Evolutionary conservation across 2,888 invertebrate genomes (phyloP).

Genomic region (Acrocera orbiculus): DNA sequence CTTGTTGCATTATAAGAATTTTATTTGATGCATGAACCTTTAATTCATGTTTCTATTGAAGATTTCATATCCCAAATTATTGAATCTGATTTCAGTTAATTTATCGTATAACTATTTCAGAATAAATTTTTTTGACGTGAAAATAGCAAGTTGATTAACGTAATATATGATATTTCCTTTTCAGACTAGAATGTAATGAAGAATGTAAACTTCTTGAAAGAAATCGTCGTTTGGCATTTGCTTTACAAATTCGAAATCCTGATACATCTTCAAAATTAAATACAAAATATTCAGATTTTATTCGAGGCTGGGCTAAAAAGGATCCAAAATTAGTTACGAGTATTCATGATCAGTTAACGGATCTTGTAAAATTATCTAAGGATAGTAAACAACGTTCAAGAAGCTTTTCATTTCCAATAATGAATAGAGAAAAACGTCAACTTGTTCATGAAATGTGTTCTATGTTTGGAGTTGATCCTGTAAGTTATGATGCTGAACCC

Average conservation of each 20-base stretch:
- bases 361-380: conserved; percentile 74
- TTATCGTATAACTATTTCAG: no score
- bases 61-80: no score
- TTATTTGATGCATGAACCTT: no score
- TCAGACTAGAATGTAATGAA: conserved; percentile 77
- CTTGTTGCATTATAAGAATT: no score
- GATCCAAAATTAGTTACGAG: conserved; percentile 64
- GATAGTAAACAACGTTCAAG: conserved; percentile 69
- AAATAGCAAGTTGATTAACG: no score
- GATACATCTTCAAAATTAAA: conserved; percentile 56
- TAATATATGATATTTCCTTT: no score
- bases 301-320: conserved; percentile 64
- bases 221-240: conserved; percentile 74
- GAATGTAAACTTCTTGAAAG: conserved; percentile 78
- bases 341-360: conserved; percentile 67
- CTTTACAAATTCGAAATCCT: conserved; percentile 82
- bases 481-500: conserved; percentile 89
- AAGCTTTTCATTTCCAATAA: conserved; percentile 76
- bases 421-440: conserved; percentile 83
- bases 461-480: conserved; percentile 85
- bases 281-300: conserved; percentile 72
- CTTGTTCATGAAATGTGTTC: conserved; percentile 89
- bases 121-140: no score
- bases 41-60: no score
- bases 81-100: no score